Percentiles rank a stretch among this genome's conserved stretches.
These are phyloP conservation scores for Sphaeridia pumilis DNA, from an alignment of 2,888 invertebrate species.

Conservation along the genomic window DNA sequence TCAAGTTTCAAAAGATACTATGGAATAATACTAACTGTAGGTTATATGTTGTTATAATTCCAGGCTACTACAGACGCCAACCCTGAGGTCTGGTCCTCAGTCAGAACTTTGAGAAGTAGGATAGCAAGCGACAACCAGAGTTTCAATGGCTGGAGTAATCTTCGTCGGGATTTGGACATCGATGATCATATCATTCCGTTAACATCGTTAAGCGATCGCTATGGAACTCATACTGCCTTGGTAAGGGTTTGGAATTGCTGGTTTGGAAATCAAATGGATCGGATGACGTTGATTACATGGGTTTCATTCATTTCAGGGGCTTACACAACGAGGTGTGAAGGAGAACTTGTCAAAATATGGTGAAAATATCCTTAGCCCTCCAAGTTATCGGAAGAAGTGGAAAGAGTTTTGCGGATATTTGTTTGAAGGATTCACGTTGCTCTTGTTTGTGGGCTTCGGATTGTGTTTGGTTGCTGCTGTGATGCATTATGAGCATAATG, in stretches of 20 bases:
- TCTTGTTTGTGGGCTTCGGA: conserved; percentile 45
- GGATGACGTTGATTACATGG: neutral
- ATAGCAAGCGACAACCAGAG: no score
- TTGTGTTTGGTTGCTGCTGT: conserved; percentile 44
- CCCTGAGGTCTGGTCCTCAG: no score
- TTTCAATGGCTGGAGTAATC: no score
- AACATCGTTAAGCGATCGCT: conserved; percentile 44
- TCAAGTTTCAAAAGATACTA: no score
- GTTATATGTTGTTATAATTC: no score
- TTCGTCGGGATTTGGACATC: conserved; percentile 47
- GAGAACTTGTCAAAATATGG: conserved; percentile 40
- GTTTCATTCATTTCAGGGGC: conserved; percentile 37
- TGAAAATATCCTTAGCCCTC: conserved; percentile 44
- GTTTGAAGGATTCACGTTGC: conserved; percentile 46
- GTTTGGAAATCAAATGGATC: no score
- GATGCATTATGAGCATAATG: conserved; percentile 36
- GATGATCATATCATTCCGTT: conserved; percentile 47
- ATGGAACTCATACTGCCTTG: conserved; percentile 42
- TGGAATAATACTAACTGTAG: no score
- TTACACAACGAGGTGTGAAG: conserved; percentile 40
- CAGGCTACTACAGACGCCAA: no score
- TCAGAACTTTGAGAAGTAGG: no score
- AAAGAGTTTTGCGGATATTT: conserved; percentile 46
- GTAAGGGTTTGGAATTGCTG: conserved; percentile 37
- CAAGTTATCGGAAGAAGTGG: conserved; percentile 46